A percentile compares a stretch with the other conserved stretches of the same genome.
Evolutionary conservation across 53 echinoderm and acorn worm species (phyloP).

Genomic region (Echinarachnius parma): DNA sequence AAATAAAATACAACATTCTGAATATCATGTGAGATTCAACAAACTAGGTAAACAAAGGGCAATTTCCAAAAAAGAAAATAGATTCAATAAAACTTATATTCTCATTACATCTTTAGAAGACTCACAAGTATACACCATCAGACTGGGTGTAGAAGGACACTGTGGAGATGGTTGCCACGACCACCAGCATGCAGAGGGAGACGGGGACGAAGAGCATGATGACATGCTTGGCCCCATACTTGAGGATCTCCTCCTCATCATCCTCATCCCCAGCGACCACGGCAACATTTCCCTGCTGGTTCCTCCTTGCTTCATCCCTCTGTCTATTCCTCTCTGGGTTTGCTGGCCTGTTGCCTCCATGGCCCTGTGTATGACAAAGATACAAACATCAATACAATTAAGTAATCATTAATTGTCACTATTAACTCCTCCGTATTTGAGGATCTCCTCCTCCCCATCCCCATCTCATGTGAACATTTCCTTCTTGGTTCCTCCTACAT

Average conservation of each 20-base stretch:
- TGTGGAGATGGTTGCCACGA: conserved; percentile 89
- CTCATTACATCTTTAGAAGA: no score
- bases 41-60: no score
- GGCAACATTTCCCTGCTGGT: no score
- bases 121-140: conserved; percentile 86
- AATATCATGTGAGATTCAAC: no score
- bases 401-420: no score
- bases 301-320: conserved; percentile 1
- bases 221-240: conserved; percentile 99
- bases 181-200: conserved; percentile 96
- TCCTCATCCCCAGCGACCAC: conserved; percentile 72
- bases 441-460: conserved; percentile 92
- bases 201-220: conserved; percentile 99
- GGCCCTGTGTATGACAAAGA: no score
- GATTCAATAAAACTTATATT: no score
- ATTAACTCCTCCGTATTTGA: no score
- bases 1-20: no score
- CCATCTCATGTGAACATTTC: conserved; percentile 56
- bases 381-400: no score
- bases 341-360: conserved; percentile 1
- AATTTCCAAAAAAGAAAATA: no score
- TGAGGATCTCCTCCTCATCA: conserved; percentile 93
- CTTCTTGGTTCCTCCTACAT: neutral
- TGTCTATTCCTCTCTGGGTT: conserved; percentile 15
- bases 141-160: conserved; percentile 85